Conservation (phyloP, 2,888 invertebrate genomes). For the Thysanoteuthis rhombus region DNA sequence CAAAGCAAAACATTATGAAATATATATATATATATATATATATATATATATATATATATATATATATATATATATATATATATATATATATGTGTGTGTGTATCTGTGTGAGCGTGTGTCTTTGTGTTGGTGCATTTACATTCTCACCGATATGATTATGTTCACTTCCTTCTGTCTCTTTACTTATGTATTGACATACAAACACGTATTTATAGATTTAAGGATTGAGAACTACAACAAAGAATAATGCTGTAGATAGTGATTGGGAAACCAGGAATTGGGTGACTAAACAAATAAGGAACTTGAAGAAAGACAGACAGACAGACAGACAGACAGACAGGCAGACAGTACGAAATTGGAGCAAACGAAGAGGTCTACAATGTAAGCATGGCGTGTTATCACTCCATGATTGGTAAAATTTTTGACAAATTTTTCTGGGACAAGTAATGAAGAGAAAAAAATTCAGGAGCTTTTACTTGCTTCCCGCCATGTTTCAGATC, state of each 20-base stretch:
- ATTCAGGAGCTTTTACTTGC: background rate
- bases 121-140: background rate
- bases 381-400: background rate
- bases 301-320: background rate
- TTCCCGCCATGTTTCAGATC: background rate
- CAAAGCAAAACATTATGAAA: no score
- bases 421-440: background rate
- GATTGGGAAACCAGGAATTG: background rate
- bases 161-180: background rate
- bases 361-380: background rate
- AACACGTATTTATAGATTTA: background rate
- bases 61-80: background rate
- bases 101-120: background rate
- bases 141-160: background rate
- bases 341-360: background rate
- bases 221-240: background rate
- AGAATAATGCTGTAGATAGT: background rate
- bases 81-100: background rate
- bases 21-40: no score
- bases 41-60: conserved; percentile 12
- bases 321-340: background rate
- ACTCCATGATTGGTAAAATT: background rate
- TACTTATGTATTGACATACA: background rate
- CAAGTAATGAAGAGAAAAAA: background rate
- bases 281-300: background rate